Base-by-base conservation (phyloP, 1,140 invertebrate species). In the Drosophila mojavensis region DNA sequence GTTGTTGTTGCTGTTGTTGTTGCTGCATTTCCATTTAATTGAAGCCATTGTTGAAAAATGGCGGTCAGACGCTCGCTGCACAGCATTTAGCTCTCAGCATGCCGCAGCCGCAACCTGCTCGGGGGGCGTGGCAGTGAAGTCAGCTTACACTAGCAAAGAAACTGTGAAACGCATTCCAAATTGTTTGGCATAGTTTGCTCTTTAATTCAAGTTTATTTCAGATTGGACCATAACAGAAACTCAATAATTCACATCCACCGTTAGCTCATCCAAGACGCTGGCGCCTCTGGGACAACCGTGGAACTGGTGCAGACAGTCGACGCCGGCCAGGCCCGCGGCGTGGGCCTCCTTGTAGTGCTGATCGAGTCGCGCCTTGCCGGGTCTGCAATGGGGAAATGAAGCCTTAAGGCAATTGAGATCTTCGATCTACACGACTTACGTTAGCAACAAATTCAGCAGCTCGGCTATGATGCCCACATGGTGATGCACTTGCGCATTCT, bases 21-120 rank as follows among this genome's bases (percentile, higher is more conserved):
- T 61, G 77, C 73, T 83, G 84, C 84, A 88, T 89, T 88, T 88
- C 80, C 80, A 88, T 88, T 89, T 88, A 88, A 88, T 88, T 89
- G 84, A 84, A 78, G 84, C 78, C 84, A 88, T 88, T 88, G 84
- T 88, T 88, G 84, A 88, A 88, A 88, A 88, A 88, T 88, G 83
- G 80, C 79, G 84, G 80, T 89, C 67, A 79, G 71, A 65, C 65
- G 68, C 67, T 72, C 71, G 75, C 65, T 81, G 63, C 60, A 50
- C 62, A 70, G 55, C 61, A 66, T 39, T 39, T 39, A 13, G 10
- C 61, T 28, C 51, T 45, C 26, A 28, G 47, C 24, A 45, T 55
- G 70, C 67, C 33, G 36, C 47, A 65, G 61, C 68, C 77, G 80
- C 77, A 68, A 62, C 33, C 51, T 47, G 58, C 61, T 66, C 79